Conservation (phyloP, 2,888 invertebrate species). For the Caenorhabditis japonica region DNA sequence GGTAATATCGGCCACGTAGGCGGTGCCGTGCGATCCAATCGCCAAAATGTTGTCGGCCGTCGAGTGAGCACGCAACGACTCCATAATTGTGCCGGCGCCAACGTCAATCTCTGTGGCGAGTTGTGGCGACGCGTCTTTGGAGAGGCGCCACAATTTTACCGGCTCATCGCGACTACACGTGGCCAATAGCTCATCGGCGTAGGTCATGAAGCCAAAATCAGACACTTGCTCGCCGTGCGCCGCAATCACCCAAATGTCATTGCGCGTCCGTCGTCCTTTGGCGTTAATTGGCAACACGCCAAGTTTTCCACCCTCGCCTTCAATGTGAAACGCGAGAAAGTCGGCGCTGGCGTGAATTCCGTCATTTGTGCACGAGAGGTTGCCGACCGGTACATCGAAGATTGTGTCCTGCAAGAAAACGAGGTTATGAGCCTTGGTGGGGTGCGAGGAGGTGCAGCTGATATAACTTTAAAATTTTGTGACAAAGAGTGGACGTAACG, state of each 20-base stretch:
- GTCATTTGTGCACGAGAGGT: constrained; percentile 93
- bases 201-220: constrained; percentile 94
- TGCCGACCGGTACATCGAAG: constrained; percentile 90
- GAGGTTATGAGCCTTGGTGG: not conserved
- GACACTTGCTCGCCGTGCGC: constrained; percentile 86
- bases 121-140: constrained; percentile 78
- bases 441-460: not conserved
- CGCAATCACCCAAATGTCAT: constrained; percentile 80
- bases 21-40: constrained; percentile 86
- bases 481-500: not conserved
- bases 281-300: constrained; percentile 90
- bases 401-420: constrained; percentile 81
- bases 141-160: constrained; percentile 81
- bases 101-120: constrained; percentile 54
- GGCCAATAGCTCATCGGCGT: constrained; percentile 90
- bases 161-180: constrained; percentile 83
- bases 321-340: constrained; percentile 95
- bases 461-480: not conserved
- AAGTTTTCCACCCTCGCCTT: constrained; percentile 90
- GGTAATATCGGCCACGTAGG: constrained; percentile 89
- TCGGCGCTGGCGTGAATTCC: constrained; percentile 92
- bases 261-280: constrained; percentile 87
- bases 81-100: constrained; percentile 44
- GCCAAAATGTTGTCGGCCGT: constrained; percentile 90
- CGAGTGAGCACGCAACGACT: constrained; percentile 82